phyloP scores from a whole-genome alignment of 2,888 invertebrate species.

The Noctuana brunneofusca region DNA sequence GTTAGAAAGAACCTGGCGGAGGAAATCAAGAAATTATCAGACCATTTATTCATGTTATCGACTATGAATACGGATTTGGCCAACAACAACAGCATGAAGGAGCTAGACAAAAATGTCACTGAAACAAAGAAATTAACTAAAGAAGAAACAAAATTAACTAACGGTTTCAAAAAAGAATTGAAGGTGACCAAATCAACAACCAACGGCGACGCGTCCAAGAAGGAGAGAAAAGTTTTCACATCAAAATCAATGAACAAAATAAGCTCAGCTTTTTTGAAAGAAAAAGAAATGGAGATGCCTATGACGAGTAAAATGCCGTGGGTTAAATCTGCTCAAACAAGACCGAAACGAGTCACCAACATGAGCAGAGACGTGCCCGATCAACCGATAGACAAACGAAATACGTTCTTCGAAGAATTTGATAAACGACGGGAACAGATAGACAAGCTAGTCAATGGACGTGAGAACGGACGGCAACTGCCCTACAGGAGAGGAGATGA shows the following conservation, averaged over 20 bases:
- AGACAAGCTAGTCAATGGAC: slow-evolving; percentile 70
- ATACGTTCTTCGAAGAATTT: slow-evolving; percentile 78
- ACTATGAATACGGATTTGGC: slow-evolving; percentile 84
- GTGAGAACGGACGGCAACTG: slow-evolving; percentile 68
- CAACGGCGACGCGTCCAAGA: slow-evolving; percentile 63
- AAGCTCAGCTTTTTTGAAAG: slow-evolving; percentile 65
- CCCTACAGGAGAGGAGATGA: slow-evolving; percentile 79
- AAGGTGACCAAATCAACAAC: slow-evolving; percentile 56
- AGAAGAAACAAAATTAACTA: slow-evolving; percentile 63
- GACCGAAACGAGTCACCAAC: slow-evolving; percentile 86
- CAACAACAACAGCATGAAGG: slow-evolving; percentile 71
- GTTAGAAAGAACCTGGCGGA: slow-evolving; percentile 89
- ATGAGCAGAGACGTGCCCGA: slow-evolving; percentile 89
- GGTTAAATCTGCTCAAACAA: slow-evolving; percentile 76
- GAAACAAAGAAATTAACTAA: slow-evolving; percentile 60
- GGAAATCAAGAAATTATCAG: slow-evolving; percentile 92
- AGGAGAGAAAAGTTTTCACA: slow-evolving; percentile 63
- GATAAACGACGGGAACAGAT: slow-evolving; percentile 73
- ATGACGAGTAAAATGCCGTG: slow-evolving; percentile 81
- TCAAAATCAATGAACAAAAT: slow-evolving; percentile 73
- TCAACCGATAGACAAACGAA: slow-evolving; percentile 83
- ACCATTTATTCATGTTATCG: slow-evolving; percentile 88
- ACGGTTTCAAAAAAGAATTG: slow-evolving; percentile 66
- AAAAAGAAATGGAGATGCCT: slow-evolving; percentile 68
- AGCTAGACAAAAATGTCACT: slow-evolving; percentile 69